Base-by-base conservation (phyloP, 2,113 vertebrate genomes). In the Colinus virginianus region DNA sequence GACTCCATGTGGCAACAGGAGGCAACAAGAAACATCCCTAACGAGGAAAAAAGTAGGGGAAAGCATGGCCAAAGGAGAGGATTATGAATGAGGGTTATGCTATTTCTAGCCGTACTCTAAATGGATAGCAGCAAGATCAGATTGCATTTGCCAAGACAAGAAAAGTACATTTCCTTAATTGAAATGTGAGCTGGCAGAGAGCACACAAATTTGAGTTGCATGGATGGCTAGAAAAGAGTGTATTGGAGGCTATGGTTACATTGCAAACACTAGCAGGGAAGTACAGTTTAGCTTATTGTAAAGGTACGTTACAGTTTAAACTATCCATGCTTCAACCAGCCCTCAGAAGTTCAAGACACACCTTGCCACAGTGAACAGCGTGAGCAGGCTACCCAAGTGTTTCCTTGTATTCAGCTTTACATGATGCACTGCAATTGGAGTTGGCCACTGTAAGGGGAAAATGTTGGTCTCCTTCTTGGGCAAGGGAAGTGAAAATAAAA, bases 1-100 rank as follows among this genome's bases (percentile, higher is more conserved):
- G 49, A 30, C 4, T 74, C 16, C 17, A 40, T 8, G 4, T 4
- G 19, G 18, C n/a, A 76, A 20, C 0, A 0, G 28, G 3, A 53
- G 14, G 8, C 34, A 77, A 51, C 20, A 58, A 6, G 5, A 87
- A 77, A 62, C 55, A 72, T 5, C 7, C 12, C 3, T 66, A 43
- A 66, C 4, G 58, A 61, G 34, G 6, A 40, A 61, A 70, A 84
- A 18, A n/a, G 40, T 5, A 22, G 21, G n/a, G 84, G 45, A 72
- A 92, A 70, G 7, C 13, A 28, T 10, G 8, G 11, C 8, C 21
- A 45, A 49, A 74, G 21, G 6, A 36, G 2, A 63, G 32, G 42
- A n/a, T 38, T 34, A 20, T 38, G 77, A 75, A 68, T 26, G 10
- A 40, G 40, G 40, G 40, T 40, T 40, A 40, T 75, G 18, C 5